Base-by-base conservation (phyloP, 1,140 invertebrate genomes). In the Panonychus citri region DNA sequence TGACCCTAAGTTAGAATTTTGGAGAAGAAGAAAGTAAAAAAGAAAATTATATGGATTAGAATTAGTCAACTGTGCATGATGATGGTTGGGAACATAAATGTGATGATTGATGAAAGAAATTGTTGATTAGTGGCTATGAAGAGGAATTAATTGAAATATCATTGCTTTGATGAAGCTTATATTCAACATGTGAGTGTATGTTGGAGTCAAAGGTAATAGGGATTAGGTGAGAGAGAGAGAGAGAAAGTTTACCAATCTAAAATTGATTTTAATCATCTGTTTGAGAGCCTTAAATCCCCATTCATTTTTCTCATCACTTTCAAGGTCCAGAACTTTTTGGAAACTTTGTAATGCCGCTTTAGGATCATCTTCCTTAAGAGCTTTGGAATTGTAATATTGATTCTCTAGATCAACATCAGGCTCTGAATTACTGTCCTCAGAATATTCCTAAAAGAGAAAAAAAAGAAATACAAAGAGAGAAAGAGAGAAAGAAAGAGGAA, bases 281-380 rank as follows among this genome's bases (percentile, higher is more conserved):
- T 99, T 99, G 1, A 99, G 74, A n/a, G 95, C 94, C 76, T 97
- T 98, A 66, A 99, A 99, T 0, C 95, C 95, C 94, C 94, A 99
- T 77, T 99, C 95, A 50, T 94, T 94, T 73, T 98, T 98, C 62
- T 97, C 91, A 7, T 88, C 89, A 50, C 84, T 84, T 74, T 97
- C 91, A 49, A 98, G 70, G 68, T 95, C 87, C 57, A 96, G 71
- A 27, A 97, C 91, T 70, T 90, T 93, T 68, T 96, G 88, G 73
- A 98, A 98, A 64, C 88, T 93, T 59, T 82, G 77, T 49, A 99
- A 68, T 2, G 94, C 93, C 21, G 78, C 78, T 65, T 80, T 81
- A 0, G 90, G 94, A 68, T 94, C 85, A 73, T 97, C 91, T 73
- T 96, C 91, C 70, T 99, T 99, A 15, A 97, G 69, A 0, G 91